A percentile compares a stretch with the other conserved stretches of the same genome.
These are phyloP conservation scores for Scartelaos histophorus DNA, from an alignment of 2,113 vertebrate species.

Conservation along the genomic window DNA sequence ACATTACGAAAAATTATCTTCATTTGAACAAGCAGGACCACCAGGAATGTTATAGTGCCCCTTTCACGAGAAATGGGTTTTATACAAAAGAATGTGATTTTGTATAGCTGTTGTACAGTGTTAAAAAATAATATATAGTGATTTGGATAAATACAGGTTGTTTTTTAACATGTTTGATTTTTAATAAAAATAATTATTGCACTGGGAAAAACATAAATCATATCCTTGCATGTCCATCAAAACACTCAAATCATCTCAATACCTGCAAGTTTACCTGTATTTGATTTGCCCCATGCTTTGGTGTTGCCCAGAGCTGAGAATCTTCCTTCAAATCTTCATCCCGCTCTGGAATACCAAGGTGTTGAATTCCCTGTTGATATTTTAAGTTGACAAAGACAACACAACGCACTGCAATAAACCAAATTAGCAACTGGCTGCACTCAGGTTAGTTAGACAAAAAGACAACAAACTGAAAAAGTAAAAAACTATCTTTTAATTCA, in stretches of 20 bases:
- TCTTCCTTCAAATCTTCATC: too few relatives aligned
- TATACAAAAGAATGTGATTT: background rate
- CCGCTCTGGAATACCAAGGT: too few relatives aligned
- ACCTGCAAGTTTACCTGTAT: too few relatives aligned
- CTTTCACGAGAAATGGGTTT: background rate
- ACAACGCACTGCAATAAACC: too few relatives aligned
- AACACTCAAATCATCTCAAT: too few relatives aligned
- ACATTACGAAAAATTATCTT: background rate
- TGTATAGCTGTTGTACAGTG: background rate
- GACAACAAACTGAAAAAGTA: constrained; percentile 86
- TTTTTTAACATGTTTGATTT: background rate
- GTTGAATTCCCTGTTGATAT: too few relatives aligned
- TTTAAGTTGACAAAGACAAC: too few relatives aligned
- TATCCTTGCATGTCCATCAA: too few relatives aligned
- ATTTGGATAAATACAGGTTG: background rate
- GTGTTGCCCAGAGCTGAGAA: too few relatives aligned
- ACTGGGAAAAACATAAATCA: background rate
- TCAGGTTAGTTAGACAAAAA: constrained; percentile 33
- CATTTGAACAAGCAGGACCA: background rate
- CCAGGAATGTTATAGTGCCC: background rate
- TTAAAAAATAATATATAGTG: constrained; percentile 7
- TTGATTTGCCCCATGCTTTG: too few relatives aligned
- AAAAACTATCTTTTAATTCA: constrained; percentile 98
- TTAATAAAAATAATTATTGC: background rate
- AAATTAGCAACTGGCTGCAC: background rate